phyloP scores from a whole-genome alignment of 2,113 vertebrate genomes.

The Tretioscincus oriximinensis region DNA sequence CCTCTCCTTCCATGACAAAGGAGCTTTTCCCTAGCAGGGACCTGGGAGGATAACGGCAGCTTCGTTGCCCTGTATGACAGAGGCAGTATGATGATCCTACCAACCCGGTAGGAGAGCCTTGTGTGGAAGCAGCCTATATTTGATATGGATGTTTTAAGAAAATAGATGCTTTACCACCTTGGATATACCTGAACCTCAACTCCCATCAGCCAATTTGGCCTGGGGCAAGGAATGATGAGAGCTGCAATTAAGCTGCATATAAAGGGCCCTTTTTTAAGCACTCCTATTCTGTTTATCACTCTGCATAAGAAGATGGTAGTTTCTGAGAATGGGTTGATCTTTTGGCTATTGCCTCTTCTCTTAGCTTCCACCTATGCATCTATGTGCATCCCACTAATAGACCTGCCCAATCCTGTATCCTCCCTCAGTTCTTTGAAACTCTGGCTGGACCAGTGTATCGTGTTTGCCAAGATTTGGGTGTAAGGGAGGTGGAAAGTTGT shows the following conservation, averaged over 20 bases:
- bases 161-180: no score
- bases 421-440: not conserved
- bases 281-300: not conserved
- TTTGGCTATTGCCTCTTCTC: not conserved
- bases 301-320: not conserved
- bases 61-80: no score
- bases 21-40: no score
- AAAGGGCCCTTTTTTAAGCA: not conserved
- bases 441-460: conserved; percentile 10
- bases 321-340: not conserved
- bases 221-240: not conserved
- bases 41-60: no score
- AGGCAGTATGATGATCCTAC: no score
- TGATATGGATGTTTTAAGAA: not conserved
- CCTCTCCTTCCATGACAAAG: no score
- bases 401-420: not conserved
- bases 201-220: not conserved
- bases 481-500: not conserved
- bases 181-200: not conserved
- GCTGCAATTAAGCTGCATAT: not conserved
- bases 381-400: not conserved
- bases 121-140: no score
- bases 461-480: not conserved
- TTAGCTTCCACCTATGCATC: not conserved
- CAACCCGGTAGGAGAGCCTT: no score